Base-by-base conservation (phyloP, 1,140 invertebrate genomes). In the Bombus superbus region DNA sequence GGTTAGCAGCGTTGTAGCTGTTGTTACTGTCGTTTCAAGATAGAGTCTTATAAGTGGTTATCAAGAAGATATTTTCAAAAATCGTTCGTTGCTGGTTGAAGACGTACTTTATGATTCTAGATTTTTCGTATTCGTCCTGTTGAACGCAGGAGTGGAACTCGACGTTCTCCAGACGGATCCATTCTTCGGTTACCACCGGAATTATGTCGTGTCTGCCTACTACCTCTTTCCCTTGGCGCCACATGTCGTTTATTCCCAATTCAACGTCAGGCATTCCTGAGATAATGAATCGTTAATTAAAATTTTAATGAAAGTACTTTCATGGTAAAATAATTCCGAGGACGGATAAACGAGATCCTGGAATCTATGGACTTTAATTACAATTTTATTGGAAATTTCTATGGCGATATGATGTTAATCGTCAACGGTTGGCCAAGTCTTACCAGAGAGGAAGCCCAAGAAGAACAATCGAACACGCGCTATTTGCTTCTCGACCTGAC, bases 191-290 rank as follows among this genome's bases (percentile, higher is more conserved):
- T 81, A 98, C 98, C 53, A 99, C 99, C 15, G 99, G 99, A 92
- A 99, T 99, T 92, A 99, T 99, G 95, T 99, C 99, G 94, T 99
- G 98, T 32, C 99, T 96, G 1, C 99, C 99, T 0, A 99, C 99
- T 28, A 99, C 98, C 96, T 99, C 99, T 95, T 98, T 98, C 15
- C 99, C 99, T 95, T 99, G 98, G 15, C 99, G 96, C 93, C 98
- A 96, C 96, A 99, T 97, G 94, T 99, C 99, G 94, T 99, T 99
- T 25, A 99, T 97, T 22, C 99, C 99, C 84, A 99, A 95, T 95
- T 99, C 99, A 76, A 99, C 97, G 92, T 98, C 97, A 6, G 99
- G 99, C 97, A 99, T 99, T 80, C 98, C 98, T 97, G 86, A n/a
- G 86, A 44, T n/a, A 35, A 79, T 66, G 18, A 40, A 40, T 32